Base-by-base conservation (phyloP, 2,113 vertebrate genomes). In the Amia ocellicauda region DNA sequence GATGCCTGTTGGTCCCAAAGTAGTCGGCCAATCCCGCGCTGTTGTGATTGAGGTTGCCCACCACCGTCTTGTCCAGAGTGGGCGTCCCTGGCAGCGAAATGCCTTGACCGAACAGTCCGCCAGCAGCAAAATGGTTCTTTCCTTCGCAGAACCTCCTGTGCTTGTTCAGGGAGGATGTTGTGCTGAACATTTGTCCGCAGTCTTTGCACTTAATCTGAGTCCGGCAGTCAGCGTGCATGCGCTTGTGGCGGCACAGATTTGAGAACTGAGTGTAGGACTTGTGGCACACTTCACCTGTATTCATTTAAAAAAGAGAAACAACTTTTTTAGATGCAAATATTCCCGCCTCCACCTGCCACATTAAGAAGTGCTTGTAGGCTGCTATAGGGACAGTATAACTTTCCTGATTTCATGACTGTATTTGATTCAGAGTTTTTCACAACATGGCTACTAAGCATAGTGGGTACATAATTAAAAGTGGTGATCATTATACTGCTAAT, bases 241-340 rank as follows among this genome's bases (percentile, higher is more conserved):
- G 94, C 87, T 99, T 99, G 91, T 99, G 97, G 76, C 97, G 94
- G 82, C 96, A 99, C 86, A 99, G 93, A 89, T 99, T 99, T 73
- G 97, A 99, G 92, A 99, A 99, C 89, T 99, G 97, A 76, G 97
- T 99, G 91, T 99, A 99, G 86, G 97, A 99, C 88, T 99, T 99
- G 92, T 98, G 96, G 88, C 97, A 99, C 79, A 99, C 95, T 89
- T 99, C 97, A 84, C 97, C 97, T 99, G 89, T 80, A 77, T 74
- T 66, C 22, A 65, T 54, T 80, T 73, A 88, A 7, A n/a, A 47
- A 47, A 47, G 11, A 19, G 45, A 47, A 47, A 47, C 14, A 47
- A 47, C 45, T 47, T 47, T 17, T 47, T 36, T 11, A 47, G 45
- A 17, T 17, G n/a, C 5, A 19, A 47, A 7, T n/a, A 3, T 3